Conservation (phyloP, 2,888 invertebrate species). For the Molorchus minor region DNA sequence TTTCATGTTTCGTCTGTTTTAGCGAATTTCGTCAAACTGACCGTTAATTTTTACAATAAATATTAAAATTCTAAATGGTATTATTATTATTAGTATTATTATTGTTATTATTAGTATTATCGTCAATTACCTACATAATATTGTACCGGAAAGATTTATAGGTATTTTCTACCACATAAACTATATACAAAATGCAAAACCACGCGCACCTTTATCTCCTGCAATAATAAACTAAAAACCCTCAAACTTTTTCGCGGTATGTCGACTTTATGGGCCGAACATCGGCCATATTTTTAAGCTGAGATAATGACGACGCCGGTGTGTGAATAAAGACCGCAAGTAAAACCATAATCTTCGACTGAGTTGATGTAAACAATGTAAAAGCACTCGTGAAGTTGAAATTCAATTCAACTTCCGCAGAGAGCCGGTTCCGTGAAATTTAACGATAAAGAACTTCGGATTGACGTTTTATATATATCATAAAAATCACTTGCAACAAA, state of each 20-base stretch:
- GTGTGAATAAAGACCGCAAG: slow-evolving; percentile 19
- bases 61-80: too few species aligned
- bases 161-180: neutral
- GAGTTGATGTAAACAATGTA: slow-evolving; percentile 40
- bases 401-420: slow-evolving; percentile 40
- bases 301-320: slow-evolving; percentile 23
- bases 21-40: too few species aligned
- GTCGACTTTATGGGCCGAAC: slow-evolving; percentile 13
- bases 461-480: slow-evolving; percentile 60
- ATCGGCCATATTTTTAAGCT: slow-evolving; percentile 17
- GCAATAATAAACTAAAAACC: slow-evolving; percentile 18
- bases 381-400: slow-evolving; percentile 32
- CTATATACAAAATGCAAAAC: slow-evolving; percentile 1
- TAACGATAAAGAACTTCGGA: slow-evolving; percentile 56
- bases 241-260: slow-evolving; percentile 9
- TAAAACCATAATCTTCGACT: slow-evolving; percentile 19
- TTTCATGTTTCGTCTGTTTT: too few species aligned
- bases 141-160: too few species aligned
- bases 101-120: too few species aligned
- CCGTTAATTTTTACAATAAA: too few species aligned
- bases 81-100: too few species aligned
- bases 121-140: too few species aligned
- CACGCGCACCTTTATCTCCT: slow-evolving; percentile 2
- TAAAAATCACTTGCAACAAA: slow-evolving; percentile 61
- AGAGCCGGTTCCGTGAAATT: slow-evolving; percentile 44